These are phyloP conservation scores for Okamejei kenojei DNA, from an alignment of 2,797 vertebrate species.

Conservation along the genomic window DNA sequence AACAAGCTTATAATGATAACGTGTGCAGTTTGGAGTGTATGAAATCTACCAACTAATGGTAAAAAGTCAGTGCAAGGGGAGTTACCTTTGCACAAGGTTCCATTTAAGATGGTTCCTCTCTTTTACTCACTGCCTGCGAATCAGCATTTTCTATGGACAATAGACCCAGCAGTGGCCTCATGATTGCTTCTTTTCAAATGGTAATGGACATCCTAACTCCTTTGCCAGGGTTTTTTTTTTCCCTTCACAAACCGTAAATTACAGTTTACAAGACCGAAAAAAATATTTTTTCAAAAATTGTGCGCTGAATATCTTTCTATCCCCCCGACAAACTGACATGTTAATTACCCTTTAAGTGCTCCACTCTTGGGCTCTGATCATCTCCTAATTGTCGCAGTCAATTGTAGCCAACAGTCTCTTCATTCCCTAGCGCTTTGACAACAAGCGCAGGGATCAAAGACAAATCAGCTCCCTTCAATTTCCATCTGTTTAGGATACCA, in stretches of 20 bases:
- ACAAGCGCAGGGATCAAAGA: conserved; percentile 90
- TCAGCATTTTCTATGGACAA: conserved; percentile 89
- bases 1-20: conserved; percentile 58
- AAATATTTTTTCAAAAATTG: conserved; percentile 53
- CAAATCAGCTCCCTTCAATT: conserved; percentile 76
- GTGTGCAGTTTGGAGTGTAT: conserved; percentile 59
- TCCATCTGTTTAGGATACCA: conserved; percentile 70
- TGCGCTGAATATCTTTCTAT: conserved; percentile 79
- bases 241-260: conserved; percentile 88
- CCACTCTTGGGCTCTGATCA: conserved; percentile 86
- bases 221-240: conserved; percentile 74
- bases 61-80: conserved; percentile 56
- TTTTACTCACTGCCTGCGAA: conserved; percentile 71
- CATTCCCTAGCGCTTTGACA: conserved; percentile 90
- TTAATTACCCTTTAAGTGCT: conserved; percentile 98
- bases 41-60: conserved; percentile 56
- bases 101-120: conserved; percentile 64
- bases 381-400: conserved; percentile 99
- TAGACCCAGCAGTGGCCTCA: conserved; percentile 91
- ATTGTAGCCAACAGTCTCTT: conserved; percentile 99
- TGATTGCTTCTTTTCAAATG: conserved; percentile 99
- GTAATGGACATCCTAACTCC: conserved; percentile 85
- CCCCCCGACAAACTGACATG: conserved; percentile 83
- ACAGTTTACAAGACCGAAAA: conserved; percentile 93
- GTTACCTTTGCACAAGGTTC: conserved; percentile 68